Conservation (phyloP, 2,797 vertebrate genomes). For the Enteromius radiatus region DNA sequence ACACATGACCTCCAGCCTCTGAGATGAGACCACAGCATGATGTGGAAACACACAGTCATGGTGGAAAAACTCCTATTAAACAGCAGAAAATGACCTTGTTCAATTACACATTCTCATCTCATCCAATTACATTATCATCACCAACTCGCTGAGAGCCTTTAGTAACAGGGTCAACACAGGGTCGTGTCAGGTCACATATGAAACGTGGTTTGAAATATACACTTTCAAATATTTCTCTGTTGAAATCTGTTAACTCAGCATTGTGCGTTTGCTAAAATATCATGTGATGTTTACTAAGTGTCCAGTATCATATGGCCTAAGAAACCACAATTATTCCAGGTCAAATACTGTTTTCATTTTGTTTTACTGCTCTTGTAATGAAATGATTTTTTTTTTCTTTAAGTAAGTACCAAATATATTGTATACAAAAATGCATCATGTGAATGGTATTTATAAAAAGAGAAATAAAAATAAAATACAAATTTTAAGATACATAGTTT, state of each 20-base stretch:
- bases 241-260: slow-evolving; percentile 1
- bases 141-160: neutral
- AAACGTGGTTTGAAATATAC: neutral
- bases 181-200: neutral
- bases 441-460: neutral
- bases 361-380: neutral
- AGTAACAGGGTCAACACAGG: neutral
- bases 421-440: neutral
- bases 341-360: neutral
- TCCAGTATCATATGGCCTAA: neutral
- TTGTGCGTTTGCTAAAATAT: neutral
- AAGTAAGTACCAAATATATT: neutral
- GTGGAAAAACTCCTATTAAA: neutral
- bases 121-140: neutral
- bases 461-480: too few relatives aligned
- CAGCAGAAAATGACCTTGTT: neutral
- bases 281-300: neutral
- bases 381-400: neutral
- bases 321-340: neutral
- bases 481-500: neutral
- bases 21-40: neutral
- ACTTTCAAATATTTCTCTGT: neutral
- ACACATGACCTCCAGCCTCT: neutral
- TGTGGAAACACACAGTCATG: neutral
- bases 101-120: neutral